These are phyloP conservation scores for Petroica traversi DNA, from an alignment of 2,113 vertebrate species.

Conservation along the genomic window DNA sequence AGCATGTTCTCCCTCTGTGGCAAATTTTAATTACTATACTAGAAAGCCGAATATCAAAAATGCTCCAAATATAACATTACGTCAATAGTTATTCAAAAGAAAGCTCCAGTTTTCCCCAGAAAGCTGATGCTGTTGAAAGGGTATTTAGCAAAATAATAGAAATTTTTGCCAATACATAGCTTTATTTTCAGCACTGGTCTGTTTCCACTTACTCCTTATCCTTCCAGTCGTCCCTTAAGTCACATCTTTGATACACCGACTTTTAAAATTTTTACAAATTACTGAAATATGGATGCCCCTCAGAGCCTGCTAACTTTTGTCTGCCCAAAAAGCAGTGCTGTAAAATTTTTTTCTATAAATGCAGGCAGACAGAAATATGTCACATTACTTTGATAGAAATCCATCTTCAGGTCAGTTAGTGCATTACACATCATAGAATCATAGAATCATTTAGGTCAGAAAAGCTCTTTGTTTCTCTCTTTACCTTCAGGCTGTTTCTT, in stretches of 20 bases:
- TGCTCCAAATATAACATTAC: background rate
- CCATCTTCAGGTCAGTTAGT: background rate
- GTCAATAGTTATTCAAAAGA: background rate
- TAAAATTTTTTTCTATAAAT: background rate
- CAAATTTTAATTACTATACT: background rate
- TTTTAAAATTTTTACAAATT: background rate
- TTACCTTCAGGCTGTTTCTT: background rate
- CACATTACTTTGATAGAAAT: background rate
- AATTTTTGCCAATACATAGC: background rate
- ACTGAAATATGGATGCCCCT: background rate
- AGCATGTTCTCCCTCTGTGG: background rate
- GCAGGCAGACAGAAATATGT: background rate
- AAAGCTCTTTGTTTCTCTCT: background rate
- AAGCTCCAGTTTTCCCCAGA: background rate
- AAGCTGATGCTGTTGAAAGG: background rate
- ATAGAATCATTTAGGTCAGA: background rate
- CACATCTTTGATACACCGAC: background rate
- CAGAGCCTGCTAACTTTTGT: background rate
- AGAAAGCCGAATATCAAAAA: constrained; percentile 4
- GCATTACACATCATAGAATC: background rate
- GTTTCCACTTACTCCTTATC: background rate
- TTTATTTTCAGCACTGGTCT: background rate
- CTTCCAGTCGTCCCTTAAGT: background rate
- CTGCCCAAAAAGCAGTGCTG: background rate
- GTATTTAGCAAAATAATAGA: background rate